These are phyloP conservation scores for Gonatopus flavifemur DNA, from an alignment of 1,140 invertebrate species.

Conservation along the genomic window DNA sequence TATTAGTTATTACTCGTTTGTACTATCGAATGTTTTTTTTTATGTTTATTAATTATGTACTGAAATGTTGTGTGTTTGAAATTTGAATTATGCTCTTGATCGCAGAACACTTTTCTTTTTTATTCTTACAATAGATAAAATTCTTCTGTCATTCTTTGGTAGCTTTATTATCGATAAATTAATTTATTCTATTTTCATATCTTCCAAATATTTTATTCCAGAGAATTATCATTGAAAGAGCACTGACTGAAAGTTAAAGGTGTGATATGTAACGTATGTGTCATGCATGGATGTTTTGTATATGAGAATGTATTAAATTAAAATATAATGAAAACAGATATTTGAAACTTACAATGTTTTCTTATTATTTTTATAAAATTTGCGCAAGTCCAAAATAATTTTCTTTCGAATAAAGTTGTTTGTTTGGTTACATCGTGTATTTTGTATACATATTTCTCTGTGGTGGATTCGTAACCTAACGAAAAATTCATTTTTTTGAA, in stretches of 20 bases:
- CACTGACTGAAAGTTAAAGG: slow-evolving; percentile 26
- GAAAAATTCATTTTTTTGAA: too few species aligned
- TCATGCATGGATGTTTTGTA: slow-evolving; percentile 48
- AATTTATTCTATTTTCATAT: slow-evolving; percentile 37
- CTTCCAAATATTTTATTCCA: slow-evolving; percentile 37
- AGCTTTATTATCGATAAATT: slow-evolving; percentile 4
- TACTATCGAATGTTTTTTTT: not conserved
- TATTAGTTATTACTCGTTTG: not conserved
- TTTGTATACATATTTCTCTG: too few species aligned
- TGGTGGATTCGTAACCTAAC: too few species aligned
- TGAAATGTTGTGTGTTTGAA: too few species aligned
- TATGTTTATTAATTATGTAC: too few species aligned
- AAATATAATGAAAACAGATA: too few species aligned
- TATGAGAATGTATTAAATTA: slow-evolving; percentile 39
- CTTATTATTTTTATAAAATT: too few species aligned
- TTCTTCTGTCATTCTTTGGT: not conserved
- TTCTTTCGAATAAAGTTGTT: too few species aligned
- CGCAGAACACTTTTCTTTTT: too few species aligned
- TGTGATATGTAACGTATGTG: slow-evolving; percentile 36
- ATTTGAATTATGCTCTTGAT: too few species aligned
- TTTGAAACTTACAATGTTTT: slow-evolving; percentile 14
- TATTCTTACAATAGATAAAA: not conserved
- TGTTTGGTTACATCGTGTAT: too few species aligned
- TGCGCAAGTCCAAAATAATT: too few species aligned
- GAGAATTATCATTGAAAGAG: slow-evolving; percentile 13